phyloP scores from a whole-genome alignment of 2,888 invertebrate genomes.

The Reticulitermes lucifugus region DNA sequence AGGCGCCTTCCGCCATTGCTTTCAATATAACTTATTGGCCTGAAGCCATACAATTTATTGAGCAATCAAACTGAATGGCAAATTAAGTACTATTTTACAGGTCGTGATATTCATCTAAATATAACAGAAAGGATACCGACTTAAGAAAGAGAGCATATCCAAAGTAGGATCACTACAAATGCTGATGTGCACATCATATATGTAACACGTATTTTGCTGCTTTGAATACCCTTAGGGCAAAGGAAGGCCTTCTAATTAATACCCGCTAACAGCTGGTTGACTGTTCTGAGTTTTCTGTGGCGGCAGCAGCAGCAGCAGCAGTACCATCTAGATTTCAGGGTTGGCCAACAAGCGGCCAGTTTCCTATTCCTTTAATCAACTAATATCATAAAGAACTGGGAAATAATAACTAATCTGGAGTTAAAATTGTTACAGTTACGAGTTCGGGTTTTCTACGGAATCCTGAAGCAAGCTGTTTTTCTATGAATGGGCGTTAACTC shows the following conservation, averaged over 20 bases:
- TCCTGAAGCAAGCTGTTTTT: too few relatives aligned
- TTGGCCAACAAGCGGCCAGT: background rate
- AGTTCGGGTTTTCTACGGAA: too few relatives aligned
- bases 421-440: too few relatives aligned
- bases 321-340: background rate
- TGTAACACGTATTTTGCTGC: background rate
- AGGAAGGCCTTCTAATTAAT: constrained; percentile 29
- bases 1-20: constrained; percentile 23
- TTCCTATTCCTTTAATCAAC: too few relatives aligned
- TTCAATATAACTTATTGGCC: constrained; percentile 19
- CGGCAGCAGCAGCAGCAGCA: background rate
- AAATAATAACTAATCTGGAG: too few relatives aligned
- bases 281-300: constrained; percentile 1
- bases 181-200: background rate
- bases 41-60: constrained; percentile 4
- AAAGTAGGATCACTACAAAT: background rate
- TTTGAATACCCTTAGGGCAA: background rate
- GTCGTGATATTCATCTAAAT: constrained; percentile 20
- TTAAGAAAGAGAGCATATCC: background rate
- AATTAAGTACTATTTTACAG: constrained; percentile 23
- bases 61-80: constrained; percentile 29
- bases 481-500: too few relatives aligned
- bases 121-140: background rate
- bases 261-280: constrained; percentile 11
- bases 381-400: too few relatives aligned